These are phyloP conservation scores for Rotaria sp. DNA, from an alignment of 2,888 invertebrate genomes.

Conservation along the genomic window DNA sequence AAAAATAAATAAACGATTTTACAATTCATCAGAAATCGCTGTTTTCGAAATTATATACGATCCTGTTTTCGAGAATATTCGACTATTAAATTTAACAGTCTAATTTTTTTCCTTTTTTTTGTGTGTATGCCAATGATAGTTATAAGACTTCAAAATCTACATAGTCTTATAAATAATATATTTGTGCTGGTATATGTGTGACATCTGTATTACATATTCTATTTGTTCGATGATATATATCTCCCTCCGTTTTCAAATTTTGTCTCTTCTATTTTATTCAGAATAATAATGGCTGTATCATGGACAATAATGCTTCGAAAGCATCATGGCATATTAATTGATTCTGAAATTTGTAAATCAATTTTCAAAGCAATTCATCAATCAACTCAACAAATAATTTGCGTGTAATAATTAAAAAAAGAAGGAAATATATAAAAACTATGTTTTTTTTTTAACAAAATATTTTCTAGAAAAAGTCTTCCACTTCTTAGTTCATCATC, in stretches of 20 bases:
- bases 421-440: too few relatives aligned
- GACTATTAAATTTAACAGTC: too few relatives aligned
- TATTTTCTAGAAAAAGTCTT: neutral
- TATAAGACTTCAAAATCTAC: too few relatives aligned
- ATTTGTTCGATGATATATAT: neutral
- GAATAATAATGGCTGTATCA: neutral
- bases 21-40: too few relatives aligned
- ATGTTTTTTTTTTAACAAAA: neutral
- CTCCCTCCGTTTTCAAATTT: neutral
- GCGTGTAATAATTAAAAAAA: neutral
- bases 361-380: constrained; percentile 12
- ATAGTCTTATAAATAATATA: too few relatives aligned
- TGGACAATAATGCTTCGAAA: neutral
- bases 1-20: too few relatives aligned
- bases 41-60: too few relatives aligned
- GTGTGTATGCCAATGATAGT: too few relatives aligned
- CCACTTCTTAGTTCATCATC: neutral
- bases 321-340: neutral
- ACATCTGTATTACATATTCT: neutral
- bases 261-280: neutral
- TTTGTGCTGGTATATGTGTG: neutral
- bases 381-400: neutral
- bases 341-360: neutral
- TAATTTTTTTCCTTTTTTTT: too few relatives aligned
- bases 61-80: too few relatives aligned